Evolutionary conservation across 2,113 vertebrate genomes (phyloP), one percentile per base, ranked within the genome.

Genomic region (Redunca redunca): DNA sequence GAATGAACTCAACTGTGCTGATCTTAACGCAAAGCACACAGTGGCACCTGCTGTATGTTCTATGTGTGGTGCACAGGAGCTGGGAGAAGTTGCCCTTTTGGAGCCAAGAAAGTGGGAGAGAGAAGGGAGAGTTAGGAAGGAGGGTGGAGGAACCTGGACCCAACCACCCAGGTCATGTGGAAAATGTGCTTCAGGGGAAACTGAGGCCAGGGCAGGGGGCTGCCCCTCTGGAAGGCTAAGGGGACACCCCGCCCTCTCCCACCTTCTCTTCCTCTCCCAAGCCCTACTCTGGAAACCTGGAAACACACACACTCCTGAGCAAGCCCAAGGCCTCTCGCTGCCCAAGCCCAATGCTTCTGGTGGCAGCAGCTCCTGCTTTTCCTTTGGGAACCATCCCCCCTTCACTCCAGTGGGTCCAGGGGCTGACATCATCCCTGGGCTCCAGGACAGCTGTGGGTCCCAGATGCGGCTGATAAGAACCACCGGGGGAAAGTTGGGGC

Each of bases 11-110:
- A 26, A 25, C 62, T 28, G 78, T 55, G 23, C 0, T 21, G 64
- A 30, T 62, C 43, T 25, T 9, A 30, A 26, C 57, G 10, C 1
- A 11, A 77, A 83, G 71, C 71, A 48, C 1, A 13, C 0, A 6
- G 5, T 4, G 25, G 21, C 0, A 0, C 23, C 7, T 2, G 3
- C 67, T 52, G 5, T 26, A 77, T 26, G 5, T 13, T 8, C 40
- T 10, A 0, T 19, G 53, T 60, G 74, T 19, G 1, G 10, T 17
- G 15, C 25, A 6, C 11, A 77, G 55, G 83, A 28, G 74, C 33
- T 12, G 78, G 40, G 58, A 26, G 12, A 71, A 21, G n/a, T 17
- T 40, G 50, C 33, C 60, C 30, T 23, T 13, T 50, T n/a, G 1
- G 5, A 50, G 74, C 26, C 58, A 60, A 58, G 1, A 16, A 9